phyloP scores from a whole-genome alignment of 2,888 invertebrate genomes.

The Sesia bembeciformis region DNA sequence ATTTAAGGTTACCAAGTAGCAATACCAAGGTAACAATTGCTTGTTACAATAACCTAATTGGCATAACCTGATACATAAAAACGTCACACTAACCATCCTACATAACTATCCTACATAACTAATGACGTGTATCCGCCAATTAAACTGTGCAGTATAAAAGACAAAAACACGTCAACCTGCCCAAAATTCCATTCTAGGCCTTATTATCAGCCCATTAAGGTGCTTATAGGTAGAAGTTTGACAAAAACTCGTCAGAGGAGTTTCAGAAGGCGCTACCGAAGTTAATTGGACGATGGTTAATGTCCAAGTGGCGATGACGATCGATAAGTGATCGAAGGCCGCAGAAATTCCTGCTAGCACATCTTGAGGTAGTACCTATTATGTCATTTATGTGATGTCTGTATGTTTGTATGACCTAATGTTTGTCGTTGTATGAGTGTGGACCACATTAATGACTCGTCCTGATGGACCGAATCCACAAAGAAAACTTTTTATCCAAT shows the following conservation, averaged over 20 bases:
- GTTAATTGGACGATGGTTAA: conserved; percentile 50
- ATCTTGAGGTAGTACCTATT: not conserved
- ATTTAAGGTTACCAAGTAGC: no score
- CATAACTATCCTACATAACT: conserved; percentile 23
- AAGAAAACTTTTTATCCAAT: no score
- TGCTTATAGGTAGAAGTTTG: conserved; percentile 7
- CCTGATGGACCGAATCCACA: no score
- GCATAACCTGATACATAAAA: conserved; percentile 8
- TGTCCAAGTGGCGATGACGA: conserved; percentile 22
- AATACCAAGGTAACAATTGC: not conserved
- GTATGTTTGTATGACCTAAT: no score
- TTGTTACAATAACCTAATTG: not conserved
- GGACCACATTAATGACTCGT: no score
- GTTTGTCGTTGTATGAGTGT: no score
- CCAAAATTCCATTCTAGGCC: no score
- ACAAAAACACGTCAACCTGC: no score
- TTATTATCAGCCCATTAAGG: no score
- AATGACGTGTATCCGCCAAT: conserved; percentile 64
- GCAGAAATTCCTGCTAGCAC: conserved; percentile 3
- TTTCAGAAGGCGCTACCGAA: conserved; percentile 63
- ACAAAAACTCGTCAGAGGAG: conserved; percentile 60
- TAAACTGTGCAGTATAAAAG: conserved; percentile 32
- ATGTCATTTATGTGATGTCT: conserved; percentile 1
- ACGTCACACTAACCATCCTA: conserved; percentile 30
- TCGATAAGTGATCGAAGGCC: conserved; percentile 45